These are phyloP conservation scores for Microcebus murinus DNA, from an alignment of 2,113 vertebrate species.

Conservation along the genomic window DNA sequence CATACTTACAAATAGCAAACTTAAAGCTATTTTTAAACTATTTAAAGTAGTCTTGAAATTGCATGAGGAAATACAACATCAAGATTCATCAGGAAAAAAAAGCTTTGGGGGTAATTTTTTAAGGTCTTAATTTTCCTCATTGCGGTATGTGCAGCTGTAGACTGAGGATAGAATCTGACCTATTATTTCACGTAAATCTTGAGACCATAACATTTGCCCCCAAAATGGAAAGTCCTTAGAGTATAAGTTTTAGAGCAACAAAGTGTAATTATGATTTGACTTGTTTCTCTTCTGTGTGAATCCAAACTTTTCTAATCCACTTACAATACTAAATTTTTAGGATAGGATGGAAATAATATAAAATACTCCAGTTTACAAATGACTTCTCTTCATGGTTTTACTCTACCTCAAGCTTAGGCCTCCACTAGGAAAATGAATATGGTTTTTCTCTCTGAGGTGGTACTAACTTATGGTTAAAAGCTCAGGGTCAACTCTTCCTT, in stretches of 20 bases:
- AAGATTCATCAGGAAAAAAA: background rate
- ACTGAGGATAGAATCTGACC: background rate
- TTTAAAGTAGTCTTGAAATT: background rate
- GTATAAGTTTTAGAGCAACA: conserved; percentile 22
- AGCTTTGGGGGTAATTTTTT: background rate
- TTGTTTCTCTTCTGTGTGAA: background rate
- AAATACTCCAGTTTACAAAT: conserved; percentile 14
- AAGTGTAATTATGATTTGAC: background rate
- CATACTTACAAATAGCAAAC: background rate
- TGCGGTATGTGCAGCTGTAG: background rate
- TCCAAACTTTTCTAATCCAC: background rate
- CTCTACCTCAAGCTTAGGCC: background rate
- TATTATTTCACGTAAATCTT: background rate
- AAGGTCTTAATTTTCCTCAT: background rate
- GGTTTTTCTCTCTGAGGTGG: background rate
- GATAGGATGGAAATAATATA: background rate
- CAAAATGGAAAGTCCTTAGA: background rate
- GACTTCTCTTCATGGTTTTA: background rate
- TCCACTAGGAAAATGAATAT: background rate
- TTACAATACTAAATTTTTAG: conserved; percentile 21
- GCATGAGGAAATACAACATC: conserved; percentile 2
- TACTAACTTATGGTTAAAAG: background rate
- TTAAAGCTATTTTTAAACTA: conserved; percentile 22
- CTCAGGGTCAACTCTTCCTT: background rate
- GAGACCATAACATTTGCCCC: background rate